Evolutionary conservation across 2,113 vertebrate species (phyloP).

Genomic region (Vombatus ursinus): DNA sequence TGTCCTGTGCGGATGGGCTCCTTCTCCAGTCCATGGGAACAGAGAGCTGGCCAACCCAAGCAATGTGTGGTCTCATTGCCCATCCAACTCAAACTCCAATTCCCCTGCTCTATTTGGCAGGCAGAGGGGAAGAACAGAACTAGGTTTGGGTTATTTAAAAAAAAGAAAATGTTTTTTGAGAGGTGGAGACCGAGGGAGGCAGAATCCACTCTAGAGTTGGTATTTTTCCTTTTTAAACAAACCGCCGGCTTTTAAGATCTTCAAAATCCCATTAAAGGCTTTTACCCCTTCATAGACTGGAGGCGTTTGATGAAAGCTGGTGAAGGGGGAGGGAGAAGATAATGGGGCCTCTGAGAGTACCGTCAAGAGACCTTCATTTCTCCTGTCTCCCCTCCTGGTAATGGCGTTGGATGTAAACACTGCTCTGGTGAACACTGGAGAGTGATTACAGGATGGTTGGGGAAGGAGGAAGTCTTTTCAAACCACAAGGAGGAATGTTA

Average conservation of each 20-base stretch:
- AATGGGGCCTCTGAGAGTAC: constrained; percentile 79
- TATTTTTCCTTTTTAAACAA: constrained; percentile 83
- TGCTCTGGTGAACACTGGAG: constrained; percentile 77
- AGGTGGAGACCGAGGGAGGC: constrained; percentile 77
- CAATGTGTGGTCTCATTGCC: constrained; percentile 80
- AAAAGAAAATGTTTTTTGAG: constrained; percentile 54
- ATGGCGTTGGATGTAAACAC: constrained; percentile 87
- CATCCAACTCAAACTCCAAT: constrained; percentile 80
- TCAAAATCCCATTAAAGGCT: constrained; percentile 85
- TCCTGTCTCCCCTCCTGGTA: constrained; percentile 83
- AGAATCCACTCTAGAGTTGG: constrained; percentile 58
- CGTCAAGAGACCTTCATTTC: constrained; percentile 81
- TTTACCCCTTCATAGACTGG: constrained; percentile 82
- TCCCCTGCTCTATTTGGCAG: constrained; percentile 78
- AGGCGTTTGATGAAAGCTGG: constrained; percentile 81
- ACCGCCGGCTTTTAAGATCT: constrained; percentile 85
- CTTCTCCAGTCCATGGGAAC: constrained; percentile 71
- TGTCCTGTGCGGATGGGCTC: constrained; percentile 52
- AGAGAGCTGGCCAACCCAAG: constrained; percentile 73
- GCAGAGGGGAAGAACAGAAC: constrained; percentile 53
- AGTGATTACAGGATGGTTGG: constrained; percentile 83
- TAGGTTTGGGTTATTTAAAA: constrained; percentile 70
- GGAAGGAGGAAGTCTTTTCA: constrained; percentile 80
- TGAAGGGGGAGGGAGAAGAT: constrained; percentile 71
- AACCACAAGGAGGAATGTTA: constrained; percentile 82